Evolutionary conservation across 1,140 invertebrate species (phyloP).

Genomic region (Plutomurus gul): DNA sequence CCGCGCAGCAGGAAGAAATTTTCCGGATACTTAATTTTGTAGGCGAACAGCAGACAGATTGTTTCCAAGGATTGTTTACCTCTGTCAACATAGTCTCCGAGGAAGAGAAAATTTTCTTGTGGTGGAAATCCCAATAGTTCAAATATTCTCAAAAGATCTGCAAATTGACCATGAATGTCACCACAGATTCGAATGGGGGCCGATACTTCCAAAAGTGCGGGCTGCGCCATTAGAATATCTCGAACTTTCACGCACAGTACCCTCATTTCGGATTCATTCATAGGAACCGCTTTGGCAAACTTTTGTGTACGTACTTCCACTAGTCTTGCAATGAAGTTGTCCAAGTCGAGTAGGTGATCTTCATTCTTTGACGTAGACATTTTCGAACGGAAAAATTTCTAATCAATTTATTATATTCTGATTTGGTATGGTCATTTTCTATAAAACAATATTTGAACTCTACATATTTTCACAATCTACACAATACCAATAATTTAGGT

Average conservation of each 20-base stretch:
- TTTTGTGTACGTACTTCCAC: too few species aligned
- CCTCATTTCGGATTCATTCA: constrained; percentile 88
- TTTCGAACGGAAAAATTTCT: too few species aligned
- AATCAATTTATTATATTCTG: too few species aligned
- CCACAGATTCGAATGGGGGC: too few species aligned
- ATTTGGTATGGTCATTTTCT: too few species aligned
- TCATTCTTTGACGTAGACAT: too few species aligned
- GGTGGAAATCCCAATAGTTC: constrained; percentile 64
- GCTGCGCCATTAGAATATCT: constrained; percentile 99
- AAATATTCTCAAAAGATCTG: constrained; percentile 67
- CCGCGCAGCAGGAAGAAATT: constrained; percentile 68
- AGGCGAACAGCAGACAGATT: constrained; percentile 67
- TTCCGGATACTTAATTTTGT: constrained; percentile 65
- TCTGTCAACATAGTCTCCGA: constrained; percentile 72
- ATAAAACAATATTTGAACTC: too few species aligned
- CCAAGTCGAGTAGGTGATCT: too few species aligned
- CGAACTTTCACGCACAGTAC: constrained; percentile 92
- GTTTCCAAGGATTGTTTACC: constrained; percentile 67
- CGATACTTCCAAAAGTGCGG: constrained; percentile 94
- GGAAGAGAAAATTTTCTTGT: constrained; percentile 81
- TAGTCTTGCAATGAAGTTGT: too few species aligned
- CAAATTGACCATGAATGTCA: constrained; percentile 68
- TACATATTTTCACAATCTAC: too few species aligned
- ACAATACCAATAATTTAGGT: too few species aligned
- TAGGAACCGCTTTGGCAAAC: too few species aligned